A percentile compares a stretch with the other conserved stretches of the same genome.
Evolutionary conservation across 2,888 invertebrate genomes (phyloP).

Genomic region (Sabatieria punctata): DNA sequence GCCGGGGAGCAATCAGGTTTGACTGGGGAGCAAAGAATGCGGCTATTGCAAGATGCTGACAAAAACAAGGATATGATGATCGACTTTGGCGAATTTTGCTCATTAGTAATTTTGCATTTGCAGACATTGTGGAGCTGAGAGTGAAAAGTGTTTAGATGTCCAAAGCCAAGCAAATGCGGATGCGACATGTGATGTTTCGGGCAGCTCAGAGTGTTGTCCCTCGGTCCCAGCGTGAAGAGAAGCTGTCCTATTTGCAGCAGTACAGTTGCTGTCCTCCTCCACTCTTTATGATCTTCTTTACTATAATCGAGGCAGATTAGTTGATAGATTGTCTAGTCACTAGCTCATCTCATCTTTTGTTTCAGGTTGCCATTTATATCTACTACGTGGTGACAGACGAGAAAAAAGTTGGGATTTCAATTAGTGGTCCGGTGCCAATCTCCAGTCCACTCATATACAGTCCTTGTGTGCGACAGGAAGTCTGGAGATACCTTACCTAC

Average conservation of each 20-base stretch:
- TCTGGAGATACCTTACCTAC: background rate
- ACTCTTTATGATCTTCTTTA: conserved; percentile 72
- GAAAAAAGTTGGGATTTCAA: too few species aligned
- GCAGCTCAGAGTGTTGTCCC: conserved; percentile 9
- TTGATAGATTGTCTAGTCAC: too few species aligned
- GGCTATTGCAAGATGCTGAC: conserved; percentile 26
- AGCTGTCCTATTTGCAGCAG: conserved; percentile 39
- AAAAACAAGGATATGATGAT: conserved; percentile 24
- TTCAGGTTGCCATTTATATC: too few species aligned
- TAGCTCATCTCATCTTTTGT: too few species aligned
- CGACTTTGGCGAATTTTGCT: conserved; percentile 28
- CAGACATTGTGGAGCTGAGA: background rate
- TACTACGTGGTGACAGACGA: too few species aligned
- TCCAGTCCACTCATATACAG: too few species aligned
- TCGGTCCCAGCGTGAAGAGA: conserved; percentile 5
- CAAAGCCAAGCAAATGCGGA: conserved; percentile 6
- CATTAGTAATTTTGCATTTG: conserved; percentile 20
- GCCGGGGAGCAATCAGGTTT: conserved; percentile 26
- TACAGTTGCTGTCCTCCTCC: conserved; percentile 76
- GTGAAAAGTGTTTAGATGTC: conserved; percentile 7
- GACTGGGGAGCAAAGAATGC: conserved; percentile 19
- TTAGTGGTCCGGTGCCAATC: too few species aligned
- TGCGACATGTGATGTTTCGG: background rate
- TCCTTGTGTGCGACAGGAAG: too few species aligned
- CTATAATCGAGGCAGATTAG: conserved; percentile 68